Base-by-base conservation (phyloP, 2,888 invertebrate genomes). In the Noctuana brunneofusca region DNA sequence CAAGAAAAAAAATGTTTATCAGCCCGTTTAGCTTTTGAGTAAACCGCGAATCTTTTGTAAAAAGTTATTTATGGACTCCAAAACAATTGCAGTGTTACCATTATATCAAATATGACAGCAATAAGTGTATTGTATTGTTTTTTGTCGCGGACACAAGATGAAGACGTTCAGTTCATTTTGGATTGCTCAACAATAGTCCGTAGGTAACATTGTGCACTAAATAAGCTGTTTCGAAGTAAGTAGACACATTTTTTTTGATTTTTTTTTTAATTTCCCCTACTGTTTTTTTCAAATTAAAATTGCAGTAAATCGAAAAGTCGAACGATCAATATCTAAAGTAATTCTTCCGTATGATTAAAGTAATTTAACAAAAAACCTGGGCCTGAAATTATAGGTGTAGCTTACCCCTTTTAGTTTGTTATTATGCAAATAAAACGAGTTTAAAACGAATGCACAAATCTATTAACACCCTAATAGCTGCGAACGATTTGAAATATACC, bases 11-110 rank as follows among this genome's bases (percentile, higher is more conserved):
- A 91, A 88, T 84, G 87, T 86, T 88, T 89, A 90, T 90, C 90
- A 88, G 89, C 79, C 89, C 80, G 89, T 89, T 90, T 87, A 88
- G 86, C 90, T 89, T 90, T 90, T 89, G 89, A 86, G 89, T 88
- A 88, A 89, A 89, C 90, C 91, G 90, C 89, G 83, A 87, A 85
- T 87, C 88, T 83, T 87, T 90, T 90, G 90, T 89, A 86, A 83
- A 81, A 83, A 78, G 85, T 83, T 88, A 92, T 92, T 91, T 92
- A 92, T 90, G 86, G 78, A 70, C 79, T 73, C 74, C 84, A 86
- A 92, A 92, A 91, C 92, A 92, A 92, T 92, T 91, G 90, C 74
- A 83, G 80, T 84, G 88, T 85, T 88, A 86, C 89, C 86, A 89
- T 90, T 90, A 88, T 89, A 88, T 84, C 85, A 84, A 70, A 81